Base-by-base conservation (phyloP, 2,113 vertebrate species). In the Muntiacus muntjak region DNA sequence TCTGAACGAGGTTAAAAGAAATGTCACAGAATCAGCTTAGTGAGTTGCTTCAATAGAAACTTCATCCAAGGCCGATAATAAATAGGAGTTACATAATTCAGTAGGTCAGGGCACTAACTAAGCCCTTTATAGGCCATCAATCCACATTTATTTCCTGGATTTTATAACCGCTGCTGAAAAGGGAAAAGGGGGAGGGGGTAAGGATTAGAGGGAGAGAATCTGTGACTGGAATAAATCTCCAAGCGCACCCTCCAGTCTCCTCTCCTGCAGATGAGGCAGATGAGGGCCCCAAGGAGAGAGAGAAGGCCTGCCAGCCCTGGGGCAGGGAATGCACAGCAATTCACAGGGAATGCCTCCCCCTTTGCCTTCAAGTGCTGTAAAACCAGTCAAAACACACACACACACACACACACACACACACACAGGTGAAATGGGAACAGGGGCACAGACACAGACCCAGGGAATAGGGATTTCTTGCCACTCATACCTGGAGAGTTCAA, bases 101-200 rank as follows among this genome's bases (percentile, higher is more conserved):
- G 30, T 90, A 95, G 98, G 98, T 98, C 98, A 92, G 79, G 84
- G 98, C 96, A 87, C 94, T 96, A 95, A 91, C 89, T 98, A 97
- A 98, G 93, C 96, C 85, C 97, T 98, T 98, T 98, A 94, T 33
- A 87, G 97, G 87, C 94, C 96, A 94, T 97, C 98, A 98, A 97
- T 98, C 98, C 98, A 97, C 93, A 25, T 98, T 94, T 94, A 93
- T 97, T 98, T 98, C 98, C 98, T 98, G 98, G 97, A 57, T 97
- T 98, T 98, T 98, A 95, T 94, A 95, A 97, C 97, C 97, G 83
- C 94, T 95, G 95, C 90, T 96, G 97, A 91, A 97, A 97, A 96
- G 89, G 47, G 45, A 21, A 57, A 87, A 96, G n/a, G 47, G 47
- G 62, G 82, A 43, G 89, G 91, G 43, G 81, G 52, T 84, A 52